Base-by-base conservation (phyloP, 2,888 invertebrate species). In the Entomobrya multifasciata region DNA sequence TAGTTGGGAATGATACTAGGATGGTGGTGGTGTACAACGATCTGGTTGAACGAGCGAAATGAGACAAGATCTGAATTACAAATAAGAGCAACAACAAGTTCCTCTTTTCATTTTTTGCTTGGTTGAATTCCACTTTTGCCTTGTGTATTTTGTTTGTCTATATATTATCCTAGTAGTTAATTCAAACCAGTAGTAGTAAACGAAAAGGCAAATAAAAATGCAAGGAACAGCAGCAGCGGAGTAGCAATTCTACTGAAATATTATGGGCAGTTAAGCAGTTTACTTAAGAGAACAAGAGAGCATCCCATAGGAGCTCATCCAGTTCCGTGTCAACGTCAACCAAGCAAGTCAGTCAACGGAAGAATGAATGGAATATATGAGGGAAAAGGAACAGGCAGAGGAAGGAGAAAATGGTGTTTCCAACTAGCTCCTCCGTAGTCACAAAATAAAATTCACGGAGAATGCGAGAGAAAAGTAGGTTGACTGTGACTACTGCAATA, bases 261-360 rank as follows among this genome's bases (percentile, higher is more conserved):
- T 65, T 65, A 80, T 67, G 41, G 36, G 25, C 57, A 70, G 67
- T 80, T 60, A 55, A 76, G 20, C 49, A 80, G 67, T 80, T 82
- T 82, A 60, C 82, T 82, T 82, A 74, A 47, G 62, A 65, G 44
- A 27, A 47, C 72, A 52, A 49, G 49, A 49, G 72, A 82, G 62
- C 74, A 62, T 82, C 82, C 74, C 82, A 44, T 27, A 81, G 70
- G 82, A 82, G 74, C 74, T 62, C 74, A 72, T 62, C 49, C 62
- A 72, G 74, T 82, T 60, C 74, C 82, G 82, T n/a, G n/a, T n/a
- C n/a, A n/a, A n/a, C 72, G 82, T 82, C 82, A 60, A 82, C 74
- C 62, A 20, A 74, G 72, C 62, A 62, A 77, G 52, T 27, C 47
- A 72, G 72, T 49, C 60, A 79, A 72, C 70, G 47, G 79, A 79